These are phyloP conservation scores for Epinephelus lanceolatus DNA, from an alignment of 2,113 vertebrate species.

Conservation along the genomic window DNA sequence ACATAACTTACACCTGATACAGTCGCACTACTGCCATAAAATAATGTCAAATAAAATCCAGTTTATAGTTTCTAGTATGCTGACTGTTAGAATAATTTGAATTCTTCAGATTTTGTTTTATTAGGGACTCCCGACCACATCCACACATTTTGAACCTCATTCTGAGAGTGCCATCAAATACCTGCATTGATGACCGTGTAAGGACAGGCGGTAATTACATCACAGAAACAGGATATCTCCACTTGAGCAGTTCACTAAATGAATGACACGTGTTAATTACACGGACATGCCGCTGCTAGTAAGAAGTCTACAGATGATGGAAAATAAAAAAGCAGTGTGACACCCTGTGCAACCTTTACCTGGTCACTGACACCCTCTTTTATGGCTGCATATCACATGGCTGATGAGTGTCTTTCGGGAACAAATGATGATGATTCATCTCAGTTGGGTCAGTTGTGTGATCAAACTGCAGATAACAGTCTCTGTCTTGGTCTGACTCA, in stretches of 20 bases:
- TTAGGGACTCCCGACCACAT: neutral
- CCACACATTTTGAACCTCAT: neutral
- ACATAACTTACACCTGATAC: neutral
- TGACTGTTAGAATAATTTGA: neutral
- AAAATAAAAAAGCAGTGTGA: neutral
- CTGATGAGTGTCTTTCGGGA: constrained; percentile 29
- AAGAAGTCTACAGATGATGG: constrained; percentile 21
- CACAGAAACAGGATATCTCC: constrained; percentile 52
- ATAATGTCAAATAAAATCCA: neutral
- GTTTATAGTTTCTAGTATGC: neutral
- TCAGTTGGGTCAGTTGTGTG: neutral
- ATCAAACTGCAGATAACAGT: neutral
- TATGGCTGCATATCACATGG: constrained; percentile 28
- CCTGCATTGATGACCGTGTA: constrained; percentile 23
- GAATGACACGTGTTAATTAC: constrained; percentile 61
- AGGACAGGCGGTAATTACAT: constrained; percentile 63
- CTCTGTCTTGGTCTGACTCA: neutral
- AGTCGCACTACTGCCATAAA: neutral
- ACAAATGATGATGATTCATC: constrained; percentile 20
- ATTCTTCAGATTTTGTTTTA: neutral
- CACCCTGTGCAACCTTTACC: constrained; percentile 27
- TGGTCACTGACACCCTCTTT: constrained; percentile 27
- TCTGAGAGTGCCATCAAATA: constrained; percentile 13
- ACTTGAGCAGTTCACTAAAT: constrained; percentile 57
- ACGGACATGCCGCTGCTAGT: constrained; percentile 23